These are phyloP conservation scores for Drosophila takahashii DNA, from an alignment of 1,140 invertebrate species.

Conservation along the genomic window DNA sequence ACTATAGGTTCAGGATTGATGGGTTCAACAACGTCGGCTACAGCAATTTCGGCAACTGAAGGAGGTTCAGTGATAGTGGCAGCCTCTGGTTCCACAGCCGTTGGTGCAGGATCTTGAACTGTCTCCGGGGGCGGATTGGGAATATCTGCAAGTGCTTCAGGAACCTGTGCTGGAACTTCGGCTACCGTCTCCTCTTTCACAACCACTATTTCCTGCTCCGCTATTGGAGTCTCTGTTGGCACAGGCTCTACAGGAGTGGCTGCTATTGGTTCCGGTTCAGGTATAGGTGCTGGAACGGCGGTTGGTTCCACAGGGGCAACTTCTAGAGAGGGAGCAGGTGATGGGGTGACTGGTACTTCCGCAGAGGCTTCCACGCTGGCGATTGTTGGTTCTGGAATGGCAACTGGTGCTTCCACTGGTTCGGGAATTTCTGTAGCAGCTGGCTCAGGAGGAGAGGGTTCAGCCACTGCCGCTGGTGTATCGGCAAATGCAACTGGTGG, in stretches of 20 bases:
- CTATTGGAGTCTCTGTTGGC: background rate
- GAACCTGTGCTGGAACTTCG: background rate
- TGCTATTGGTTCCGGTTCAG: background rate
- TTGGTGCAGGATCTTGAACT: background rate
- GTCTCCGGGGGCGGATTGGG: background rate
- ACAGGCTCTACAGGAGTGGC: background rate
- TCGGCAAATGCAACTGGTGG: background rate
- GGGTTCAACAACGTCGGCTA: background rate
- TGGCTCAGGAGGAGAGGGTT: background rate
- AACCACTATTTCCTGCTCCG: background rate
- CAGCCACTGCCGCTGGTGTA: background rate
- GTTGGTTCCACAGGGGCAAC: background rate
- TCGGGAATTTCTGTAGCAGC: background rate
- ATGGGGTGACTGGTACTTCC: background rate
- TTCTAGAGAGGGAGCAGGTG: background rate
- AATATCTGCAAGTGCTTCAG: background rate
- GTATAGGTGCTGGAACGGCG: background rate
- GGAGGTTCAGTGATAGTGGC: background rate
- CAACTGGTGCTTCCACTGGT: background rate
- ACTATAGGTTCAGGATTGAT: background rate
- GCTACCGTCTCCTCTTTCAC: background rate
- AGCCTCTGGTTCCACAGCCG: background rate
- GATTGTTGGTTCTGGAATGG: slow-evolving; percentile 1
- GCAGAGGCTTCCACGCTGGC: no score
- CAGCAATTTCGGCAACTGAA: background rate